Evolutionary conservation across 1,140 invertebrate species (phyloP).

Genomic region (Eubasilissa regina): DNA sequence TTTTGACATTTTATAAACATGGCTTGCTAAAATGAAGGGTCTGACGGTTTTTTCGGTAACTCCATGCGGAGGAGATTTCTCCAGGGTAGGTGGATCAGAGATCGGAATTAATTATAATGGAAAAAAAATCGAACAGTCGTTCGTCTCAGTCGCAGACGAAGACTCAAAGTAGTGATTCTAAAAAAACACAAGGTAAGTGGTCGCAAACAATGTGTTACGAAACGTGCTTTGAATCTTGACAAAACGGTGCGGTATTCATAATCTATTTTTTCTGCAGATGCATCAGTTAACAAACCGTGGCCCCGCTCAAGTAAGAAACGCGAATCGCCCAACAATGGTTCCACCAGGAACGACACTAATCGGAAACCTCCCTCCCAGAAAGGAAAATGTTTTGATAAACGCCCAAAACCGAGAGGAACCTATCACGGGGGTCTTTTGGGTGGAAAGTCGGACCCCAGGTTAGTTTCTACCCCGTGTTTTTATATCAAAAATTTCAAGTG

Average conservation of each 20-base stretch:
- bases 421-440: slow-evolving; percentile 72
- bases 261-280: slow-evolving; percentile 69
- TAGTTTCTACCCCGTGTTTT: slow-evolving; percentile 52
- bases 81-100: slow-evolving; percentile 68
- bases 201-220: slow-evolving; percentile 52
- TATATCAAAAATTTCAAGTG: neutral
- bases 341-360: slow-evolving; percentile 75
- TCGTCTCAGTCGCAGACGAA: slow-evolving; percentile 76
- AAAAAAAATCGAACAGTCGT: slow-evolving; percentile 79
- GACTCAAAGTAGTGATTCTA: slow-evolving; percentile 76
- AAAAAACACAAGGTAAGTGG: slow-evolving; percentile 80
- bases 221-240: slow-evolving; percentile 19
- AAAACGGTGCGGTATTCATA: slow-evolving; percentile 14
- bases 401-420: slow-evolving; percentile 81
- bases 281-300: slow-evolving; percentile 74
- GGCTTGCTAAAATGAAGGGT: slow-evolving; percentile 86
- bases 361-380: slow-evolving; percentile 77
- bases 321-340: slow-evolving; percentile 73
- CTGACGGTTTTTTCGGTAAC: slow-evolving; percentile 72
- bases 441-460: slow-evolving; percentile 83
- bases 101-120: slow-evolving; percentile 74
- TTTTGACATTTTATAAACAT: slow-evolving; percentile 78
- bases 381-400: slow-evolving; percentile 79
- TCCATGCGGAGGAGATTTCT: slow-evolving; percentile 76
- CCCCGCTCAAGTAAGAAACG: slow-evolving; percentile 76